A percentile compares a stretch with the other conserved stretches of the same genome.
Evolutionary conservation across 1,140 invertebrate species (phyloP).

Genomic region (Ceratosolen solmsi): DNA sequence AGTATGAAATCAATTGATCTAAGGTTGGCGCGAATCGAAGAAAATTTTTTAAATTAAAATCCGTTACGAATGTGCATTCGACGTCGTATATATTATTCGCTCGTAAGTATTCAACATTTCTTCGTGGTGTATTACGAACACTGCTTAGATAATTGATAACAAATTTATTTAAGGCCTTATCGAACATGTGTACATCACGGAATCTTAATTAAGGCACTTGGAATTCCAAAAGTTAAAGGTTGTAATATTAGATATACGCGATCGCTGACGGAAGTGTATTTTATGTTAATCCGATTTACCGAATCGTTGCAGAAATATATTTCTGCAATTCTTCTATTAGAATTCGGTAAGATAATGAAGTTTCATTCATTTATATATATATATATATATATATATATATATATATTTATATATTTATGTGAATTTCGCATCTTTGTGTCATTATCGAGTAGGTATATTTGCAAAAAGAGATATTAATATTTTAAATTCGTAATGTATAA

Average conservation of each 20-base stretch:
- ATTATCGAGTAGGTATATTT: no score
- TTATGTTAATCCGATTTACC: neutral
- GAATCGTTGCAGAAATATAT: no score
- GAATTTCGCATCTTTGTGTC: no score
- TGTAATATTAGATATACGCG: neutral
- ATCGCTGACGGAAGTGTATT: neutral
- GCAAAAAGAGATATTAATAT: no score
- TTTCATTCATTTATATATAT: no score
- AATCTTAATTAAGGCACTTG: slow-evolving; percentile 19
- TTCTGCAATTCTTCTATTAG: no score
- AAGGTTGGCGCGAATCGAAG: no score
- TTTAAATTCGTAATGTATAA: neutral
- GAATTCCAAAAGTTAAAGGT: neutral
- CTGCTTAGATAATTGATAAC: neutral
- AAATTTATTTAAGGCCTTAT: neutral
- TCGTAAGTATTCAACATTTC: neutral
- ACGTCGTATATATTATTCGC: no score
- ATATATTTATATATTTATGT: no score
- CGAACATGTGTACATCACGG: neutral
- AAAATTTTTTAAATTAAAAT: neutral
- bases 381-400: no score
- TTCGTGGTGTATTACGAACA: neutral
- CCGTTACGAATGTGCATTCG: neutral
- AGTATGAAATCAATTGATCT: no score
- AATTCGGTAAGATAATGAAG: no score